A percentile compares a stretch with the other conserved stretches of the same genome.
Conservation (phyloP, 2,113 vertebrate genomes). For the Amia ocellicauda region DNA sequence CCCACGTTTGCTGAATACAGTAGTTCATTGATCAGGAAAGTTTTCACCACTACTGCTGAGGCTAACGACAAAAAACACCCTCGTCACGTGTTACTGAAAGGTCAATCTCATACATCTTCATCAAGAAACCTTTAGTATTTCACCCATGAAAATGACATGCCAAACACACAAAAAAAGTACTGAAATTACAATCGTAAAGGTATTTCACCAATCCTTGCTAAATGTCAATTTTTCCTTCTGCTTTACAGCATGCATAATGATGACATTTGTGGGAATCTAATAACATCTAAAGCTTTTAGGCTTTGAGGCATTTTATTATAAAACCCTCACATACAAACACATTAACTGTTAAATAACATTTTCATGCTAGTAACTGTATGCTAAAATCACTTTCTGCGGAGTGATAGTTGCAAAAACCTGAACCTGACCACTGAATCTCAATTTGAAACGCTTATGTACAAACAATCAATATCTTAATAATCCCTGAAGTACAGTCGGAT, state of each 20-base stretch:
- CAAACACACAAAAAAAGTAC: background rate
- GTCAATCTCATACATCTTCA: background rate
- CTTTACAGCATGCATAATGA: slow-evolving; percentile 4
- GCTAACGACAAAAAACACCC: no score
- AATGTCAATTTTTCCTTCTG: background rate
- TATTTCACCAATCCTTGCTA: background rate
- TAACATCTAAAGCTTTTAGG: background rate
- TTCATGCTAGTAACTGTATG: no score
- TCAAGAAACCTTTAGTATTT: background rate
- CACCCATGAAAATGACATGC: background rate
- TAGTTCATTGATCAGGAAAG: no score
- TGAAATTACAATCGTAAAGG: background rate
- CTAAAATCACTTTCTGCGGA: background rate
- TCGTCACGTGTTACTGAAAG: background rate
- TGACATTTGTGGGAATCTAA: slow-evolving; percentile 1
- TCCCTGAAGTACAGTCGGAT: no score
- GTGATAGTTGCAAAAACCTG: no score
- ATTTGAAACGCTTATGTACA: no score
- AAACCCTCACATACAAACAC: no score
- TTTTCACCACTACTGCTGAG: no score
- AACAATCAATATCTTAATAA: no score
- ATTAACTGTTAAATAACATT: no score
- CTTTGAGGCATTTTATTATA: background rate
- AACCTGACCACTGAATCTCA: no score
- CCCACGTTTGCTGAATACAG: no score